phyloP scores from a whole-genome alignment of 1,140 invertebrate species.

The Sitobion miscanthi region DNA sequence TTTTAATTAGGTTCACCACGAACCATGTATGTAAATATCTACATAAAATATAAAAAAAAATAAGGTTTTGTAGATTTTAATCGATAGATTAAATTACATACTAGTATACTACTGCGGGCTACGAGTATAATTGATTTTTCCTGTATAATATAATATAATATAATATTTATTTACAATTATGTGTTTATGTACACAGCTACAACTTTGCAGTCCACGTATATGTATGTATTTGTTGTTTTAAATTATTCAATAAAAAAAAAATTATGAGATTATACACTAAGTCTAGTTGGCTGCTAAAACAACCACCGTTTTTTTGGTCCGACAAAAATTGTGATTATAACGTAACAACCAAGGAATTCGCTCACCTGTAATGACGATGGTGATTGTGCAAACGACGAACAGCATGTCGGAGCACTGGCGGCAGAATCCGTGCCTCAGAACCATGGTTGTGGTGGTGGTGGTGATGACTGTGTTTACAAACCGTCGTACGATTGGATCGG shows the following conservation, averaged over 20 bases:
- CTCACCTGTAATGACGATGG: slow-evolving; percentile 40
- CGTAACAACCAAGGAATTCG: not conserved
- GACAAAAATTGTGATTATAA: not conserved
- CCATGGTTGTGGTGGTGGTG: not conserved
- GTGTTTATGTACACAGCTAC: not conserved
- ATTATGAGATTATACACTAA: not conserved
- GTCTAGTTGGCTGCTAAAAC: not conserved
- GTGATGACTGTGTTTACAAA: not conserved
- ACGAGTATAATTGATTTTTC: not conserved
- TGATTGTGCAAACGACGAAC: slow-evolving; percentile 31
- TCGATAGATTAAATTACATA: slow-evolving; percentile 8
- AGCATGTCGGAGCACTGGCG: slow-evolving; percentile 28
- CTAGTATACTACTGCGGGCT: no score
- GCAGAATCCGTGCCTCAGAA: slow-evolving; percentile 5
- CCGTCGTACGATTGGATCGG: no score
- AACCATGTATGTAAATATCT: no score
- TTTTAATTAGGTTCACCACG: not conserved
- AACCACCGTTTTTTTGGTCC: not conserved
- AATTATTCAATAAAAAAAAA: not conserved
- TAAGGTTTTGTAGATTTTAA: not conserved
- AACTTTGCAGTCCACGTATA: not conserved
- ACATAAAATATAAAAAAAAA: no score
- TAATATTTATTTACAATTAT: not conserved
- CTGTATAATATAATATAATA: not conserved
- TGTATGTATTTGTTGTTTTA: not conserved